phyloP scores from a whole-genome alignment of 2,888 invertebrate genomes.

The Rhingia rostrata region DNA sequence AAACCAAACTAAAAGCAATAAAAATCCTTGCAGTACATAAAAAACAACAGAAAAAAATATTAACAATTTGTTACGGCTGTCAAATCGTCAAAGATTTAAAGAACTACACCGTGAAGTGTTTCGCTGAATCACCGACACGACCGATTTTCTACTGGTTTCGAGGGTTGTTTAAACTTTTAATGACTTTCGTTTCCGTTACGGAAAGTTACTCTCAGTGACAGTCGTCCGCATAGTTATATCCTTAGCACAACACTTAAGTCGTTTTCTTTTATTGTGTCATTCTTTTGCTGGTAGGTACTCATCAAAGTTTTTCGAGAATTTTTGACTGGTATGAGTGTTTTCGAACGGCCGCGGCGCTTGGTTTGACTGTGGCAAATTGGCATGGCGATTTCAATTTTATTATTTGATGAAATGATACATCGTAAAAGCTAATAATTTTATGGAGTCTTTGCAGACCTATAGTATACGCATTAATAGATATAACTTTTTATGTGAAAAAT shows the following conservation, averaged over 20 bases:
- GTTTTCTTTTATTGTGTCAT: slow-evolving; percentile 68
- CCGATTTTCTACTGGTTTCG: slow-evolving; percentile 47
- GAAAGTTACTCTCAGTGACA: slow-evolving; percentile 50
- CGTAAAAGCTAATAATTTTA: slow-evolving; percentile 64
- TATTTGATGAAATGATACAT: slow-evolving; percentile 52
- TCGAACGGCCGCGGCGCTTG: slow-evolving; percentile 21
- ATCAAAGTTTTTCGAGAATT: slow-evolving; percentile 55
- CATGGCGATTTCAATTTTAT: slow-evolving; percentile 40
- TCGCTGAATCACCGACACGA: slow-evolving; percentile 29
- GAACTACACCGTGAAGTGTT: slow-evolving; percentile 49
- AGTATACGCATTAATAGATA: slow-evolving; percentile 2
- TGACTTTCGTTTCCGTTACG: slow-evolving; percentile 70
- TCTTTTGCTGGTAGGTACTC: slow-evolving; percentile 52
- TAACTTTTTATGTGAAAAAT: neutral
- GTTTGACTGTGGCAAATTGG: slow-evolving; percentile 27
- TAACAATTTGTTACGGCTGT: slow-evolving; percentile 65
- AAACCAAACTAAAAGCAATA: slow-evolving; percentile 53
- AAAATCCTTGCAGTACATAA: slow-evolving; percentile 7
- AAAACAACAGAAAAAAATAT: slow-evolving; percentile 38
- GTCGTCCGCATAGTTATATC: slow-evolving; percentile 59
- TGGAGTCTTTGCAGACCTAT: slow-evolving; percentile 27
- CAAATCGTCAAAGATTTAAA: slow-evolving; percentile 63
- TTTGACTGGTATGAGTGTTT: slow-evolving; percentile 51
- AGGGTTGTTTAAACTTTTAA: slow-evolving; percentile 71
- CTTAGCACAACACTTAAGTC: slow-evolving; percentile 67